Evolutionary conservation across 2,113 vertebrate species (phyloP), one percentile per base, ranked within the genome.

Genomic region (Anoplopoma fimbria): DNA sequence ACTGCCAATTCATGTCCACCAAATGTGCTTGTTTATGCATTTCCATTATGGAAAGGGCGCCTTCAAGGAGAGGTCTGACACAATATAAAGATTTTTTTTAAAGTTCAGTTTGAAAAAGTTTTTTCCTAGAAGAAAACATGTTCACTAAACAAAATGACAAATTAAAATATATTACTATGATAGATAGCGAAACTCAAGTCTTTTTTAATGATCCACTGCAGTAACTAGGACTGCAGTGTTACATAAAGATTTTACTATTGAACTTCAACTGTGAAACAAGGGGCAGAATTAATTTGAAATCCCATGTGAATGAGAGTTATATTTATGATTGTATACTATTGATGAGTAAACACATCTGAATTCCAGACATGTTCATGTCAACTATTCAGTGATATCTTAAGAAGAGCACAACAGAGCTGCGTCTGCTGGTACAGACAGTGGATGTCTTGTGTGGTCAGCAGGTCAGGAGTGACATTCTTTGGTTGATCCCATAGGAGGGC

Each of bases 381-480:
- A 75, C 25, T 23, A 34, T 29, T 72, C 19, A 9, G n/a, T 29
- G 38, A 51, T 71, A 79, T 85, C 74, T 84, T 53, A 85, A 69
- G 57, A 70, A 15, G 69, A 77, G 72, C 81, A 60, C 42, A 69
- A 86, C 68, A 84, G 63, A 69, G 72, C 76, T 53, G 69, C 61
- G 31, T 65, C 62, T 86, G 75, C 77, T 53, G 68, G 1, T 69
- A 45, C 69, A 88, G 34, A 88, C 83, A 86, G 82, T 57, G 75
- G 75, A 19, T 86, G 88, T 90, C 89, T 76, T 90, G 84, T 82
- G 70, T 17, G 25, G 65, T 15, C 69, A 69, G 83, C 57, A 79
- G 82, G 78, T 88, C 79, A 86, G 62, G 67, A 87, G 82, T 78
- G 79, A 83, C 87, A 90, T 90, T 91, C 84, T 92, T 90, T 21